Base-by-base conservation (phyloP, 2,888 invertebrate species). In the Drosophila nr. medialis region DNA sequence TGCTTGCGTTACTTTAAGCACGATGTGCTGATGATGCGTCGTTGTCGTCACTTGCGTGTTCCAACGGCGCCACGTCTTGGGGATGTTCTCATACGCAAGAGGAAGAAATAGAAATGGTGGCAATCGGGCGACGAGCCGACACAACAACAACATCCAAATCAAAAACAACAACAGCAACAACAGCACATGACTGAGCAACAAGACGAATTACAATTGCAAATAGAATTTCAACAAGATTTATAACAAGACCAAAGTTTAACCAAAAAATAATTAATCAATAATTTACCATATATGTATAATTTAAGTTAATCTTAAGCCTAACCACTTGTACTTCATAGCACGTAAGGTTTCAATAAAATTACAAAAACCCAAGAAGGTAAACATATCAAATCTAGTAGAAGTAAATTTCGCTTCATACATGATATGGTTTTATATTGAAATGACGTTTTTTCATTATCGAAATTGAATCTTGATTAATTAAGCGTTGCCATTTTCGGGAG, bases 1-100 rank as follows among this genome's bases (percentile, higher is more conserved):
- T 97, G 97, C 92, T 94, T 97, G 93, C 94, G 97, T 79, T 97
- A 97, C 93, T 94, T 97, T 72, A 96, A 96, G 86, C 96, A 96
- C 89, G 96, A 96, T 84, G 83, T 92, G 30, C 84, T 92, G 64
- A 93, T 96, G 79, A 96, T 96, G 86, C 95, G 96, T 58, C 95
- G 96, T 83, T 97, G 97, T 94, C 95, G 96, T 86, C 96, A 96
- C 87, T 96, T 96, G 94, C 95, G 96, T 48, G 91, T 91, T 29
- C 91, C 91, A 2, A 91, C 91, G 42, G 89, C 90, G 36, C 91
- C 91, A 36, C 90, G 92, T 32, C 77, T 89, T 49, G 91, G 91
- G 53, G 89, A 91, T 79, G 89, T 85, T 15, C 72, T 85, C 18
- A 85, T 81, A 62, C 87, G 86, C n/a, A 91, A 91, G 66, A 83